Percentiles rank a stretch among this genome's conserved stretches.
Conservation (phyloP, 2,113 vertebrate genomes). For the Atlantisia rogersi region DNA sequence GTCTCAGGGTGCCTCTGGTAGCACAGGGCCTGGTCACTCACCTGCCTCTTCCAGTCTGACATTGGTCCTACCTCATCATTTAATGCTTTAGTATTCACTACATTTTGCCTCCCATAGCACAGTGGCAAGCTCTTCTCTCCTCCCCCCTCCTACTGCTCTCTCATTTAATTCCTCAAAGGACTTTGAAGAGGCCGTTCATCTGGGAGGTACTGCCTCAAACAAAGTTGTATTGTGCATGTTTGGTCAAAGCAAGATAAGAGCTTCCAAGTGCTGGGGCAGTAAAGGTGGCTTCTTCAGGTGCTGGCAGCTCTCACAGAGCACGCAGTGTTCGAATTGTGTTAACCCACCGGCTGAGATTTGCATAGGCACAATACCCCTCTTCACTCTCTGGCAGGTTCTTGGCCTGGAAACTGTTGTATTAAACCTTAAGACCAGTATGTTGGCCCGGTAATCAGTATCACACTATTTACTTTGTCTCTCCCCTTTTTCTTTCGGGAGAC, state of each 20-base stretch:
- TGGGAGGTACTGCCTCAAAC: not conserved
- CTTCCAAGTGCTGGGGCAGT: not conserved
- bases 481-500: not conserved
- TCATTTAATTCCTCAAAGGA: not conserved
- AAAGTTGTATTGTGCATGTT: not conserved
- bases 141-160: not conserved
- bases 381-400: constrained; percentile 50
- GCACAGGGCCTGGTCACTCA: not conserved
- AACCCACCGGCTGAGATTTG: not conserved
- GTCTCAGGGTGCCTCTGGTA: not conserved
- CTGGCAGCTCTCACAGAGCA: not conserved
- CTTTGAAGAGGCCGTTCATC: not conserved
- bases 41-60: not conserved
- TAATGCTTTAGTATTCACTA: not conserved
- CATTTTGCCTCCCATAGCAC: not conserved
- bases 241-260: constrained; percentile 17
- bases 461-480: constrained; percentile 22
- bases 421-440: not conserved
- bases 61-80: not conserved
- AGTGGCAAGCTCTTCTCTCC: not conserved
- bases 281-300: constrained; percentile 34
- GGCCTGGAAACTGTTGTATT: constrained; percentile 13
- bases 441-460: not conserved
- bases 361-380: constrained; percentile 35
- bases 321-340: not conserved